A percentile compares a stretch with the other conserved stretches of the same genome.
Evolutionary conservation across 2,888 invertebrate genomes (phyloP).

Genomic region (Napeogenes inachia): DNA sequence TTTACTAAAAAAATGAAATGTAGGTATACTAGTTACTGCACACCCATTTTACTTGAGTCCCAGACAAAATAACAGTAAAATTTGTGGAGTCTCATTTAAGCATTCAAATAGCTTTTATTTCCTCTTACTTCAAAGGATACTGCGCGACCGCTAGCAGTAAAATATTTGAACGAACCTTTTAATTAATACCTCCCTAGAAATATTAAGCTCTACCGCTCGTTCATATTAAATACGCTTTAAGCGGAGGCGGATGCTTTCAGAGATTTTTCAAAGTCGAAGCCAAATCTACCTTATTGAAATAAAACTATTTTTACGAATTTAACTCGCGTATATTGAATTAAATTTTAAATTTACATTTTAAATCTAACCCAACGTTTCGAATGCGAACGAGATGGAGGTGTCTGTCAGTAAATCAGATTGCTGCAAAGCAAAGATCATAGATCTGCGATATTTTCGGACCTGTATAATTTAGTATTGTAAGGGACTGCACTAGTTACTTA

Average conservation of each 20-base stretch:
- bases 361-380: too few species aligned
- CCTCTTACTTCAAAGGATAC: constrained; percentile 6
- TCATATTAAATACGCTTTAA: not conserved
- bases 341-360: too few species aligned
- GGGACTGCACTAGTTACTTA: too few species aligned
- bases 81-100: constrained; percentile 13
- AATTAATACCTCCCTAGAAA: constrained; percentile 26
- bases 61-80: constrained; percentile 17
- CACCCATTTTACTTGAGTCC: constrained; percentile 16
- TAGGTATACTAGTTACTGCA: constrained; percentile 19
- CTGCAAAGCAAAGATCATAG: too few species aligned
- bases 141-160: constrained; percentile 10
- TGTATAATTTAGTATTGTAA: too few species aligned
- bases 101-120: constrained; percentile 6
- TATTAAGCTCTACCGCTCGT: constrained; percentile 7
- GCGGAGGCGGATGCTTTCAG: not conserved
- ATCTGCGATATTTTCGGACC: too few species aligned
- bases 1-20: constrained; percentile 17
- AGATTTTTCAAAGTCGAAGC: too few species aligned
- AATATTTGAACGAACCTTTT: constrained; percentile 28
- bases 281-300: too few species aligned
- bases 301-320: too few species aligned
- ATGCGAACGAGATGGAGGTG: too few species aligned
- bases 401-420: too few species aligned
- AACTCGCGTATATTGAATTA: too few species aligned